phyloP scores from a whole-genome alignment of 2,113 vertebrate genomes.

The Pelecanoides urinatrix region DNA sequence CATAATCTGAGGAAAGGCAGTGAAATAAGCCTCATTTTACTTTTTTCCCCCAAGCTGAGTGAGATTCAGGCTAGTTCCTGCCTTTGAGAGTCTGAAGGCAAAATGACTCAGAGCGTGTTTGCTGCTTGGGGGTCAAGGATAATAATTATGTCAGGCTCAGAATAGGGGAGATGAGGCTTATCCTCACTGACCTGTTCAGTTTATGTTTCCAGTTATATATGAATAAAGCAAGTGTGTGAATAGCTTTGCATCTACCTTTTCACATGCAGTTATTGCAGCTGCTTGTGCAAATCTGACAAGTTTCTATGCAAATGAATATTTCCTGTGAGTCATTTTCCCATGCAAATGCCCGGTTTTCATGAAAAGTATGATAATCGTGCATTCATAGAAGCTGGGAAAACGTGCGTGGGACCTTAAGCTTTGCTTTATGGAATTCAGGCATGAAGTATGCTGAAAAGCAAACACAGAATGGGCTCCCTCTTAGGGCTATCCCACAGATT shows the following conservation, averaged over 20 bases:
- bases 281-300: constrained; percentile 52
- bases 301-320: constrained; percentile 61
- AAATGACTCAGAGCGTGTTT: constrained; percentile 6
- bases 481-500: not conserved
- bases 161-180: not conserved
- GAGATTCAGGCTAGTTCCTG: constrained; percentile 9
- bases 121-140: not conserved
- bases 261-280: constrained; percentile 51
- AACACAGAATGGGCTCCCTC: constrained; percentile 2
- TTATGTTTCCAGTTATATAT: constrained; percentile 51
- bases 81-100: not conserved
- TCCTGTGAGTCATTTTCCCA: constrained; percentile 69
- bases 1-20: not conserved
- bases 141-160: not conserved
- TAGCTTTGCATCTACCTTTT: constrained; percentile 57
- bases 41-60: not conserved
- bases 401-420: constrained; percentile 55
- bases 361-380: constrained; percentile 53
- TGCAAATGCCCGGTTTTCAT: constrained; percentile 64
- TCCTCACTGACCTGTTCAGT: not conserved
- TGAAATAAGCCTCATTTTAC: constrained; percentile 13
- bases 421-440: constrained; percentile 23
- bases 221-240: constrained; percentile 44
- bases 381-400: constrained; percentile 65
- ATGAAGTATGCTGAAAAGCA: not conserved